phyloP scores from a whole-genome alignment of 2,888 invertebrate species.

The Danaus chrysippus region DNA sequence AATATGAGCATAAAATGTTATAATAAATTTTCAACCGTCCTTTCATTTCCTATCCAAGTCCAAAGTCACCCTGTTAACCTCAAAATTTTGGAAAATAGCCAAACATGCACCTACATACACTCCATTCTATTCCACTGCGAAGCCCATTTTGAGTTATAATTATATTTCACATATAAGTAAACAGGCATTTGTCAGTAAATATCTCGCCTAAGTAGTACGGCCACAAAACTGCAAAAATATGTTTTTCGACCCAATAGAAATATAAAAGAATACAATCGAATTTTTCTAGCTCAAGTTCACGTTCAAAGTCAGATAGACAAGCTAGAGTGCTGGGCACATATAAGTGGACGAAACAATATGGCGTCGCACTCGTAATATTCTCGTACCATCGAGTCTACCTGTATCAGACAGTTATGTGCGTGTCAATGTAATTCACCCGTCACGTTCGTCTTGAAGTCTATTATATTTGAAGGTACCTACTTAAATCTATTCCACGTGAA shows the following conservation, averaged over 20 bases:
- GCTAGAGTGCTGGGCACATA: conserved; percentile 28
- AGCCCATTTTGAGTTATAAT: too few relatives aligned
- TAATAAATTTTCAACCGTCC: not conserved
- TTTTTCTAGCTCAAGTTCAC: conserved; percentile 18
- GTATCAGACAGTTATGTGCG: conserved; percentile 2
- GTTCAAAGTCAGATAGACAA: conserved; percentile 31
- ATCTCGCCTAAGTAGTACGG: not conserved
- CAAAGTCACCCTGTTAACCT: not conserved
- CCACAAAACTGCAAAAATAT: not conserved
- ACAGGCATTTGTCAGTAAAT: not conserved
- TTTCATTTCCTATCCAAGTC: not conserved
- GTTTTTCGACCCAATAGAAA: not conserved
- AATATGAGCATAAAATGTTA: too few relatives aligned
- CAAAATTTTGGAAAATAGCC: not conserved
- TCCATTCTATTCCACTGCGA: too few relatives aligned
- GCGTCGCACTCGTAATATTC: conserved; percentile 20
- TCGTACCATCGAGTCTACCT: not conserved
- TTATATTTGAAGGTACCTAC: not conserved
- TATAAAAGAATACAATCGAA: conserved; percentile 9
- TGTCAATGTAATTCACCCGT: conserved; percentile 4
- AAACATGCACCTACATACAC: not conserved
- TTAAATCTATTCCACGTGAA: not conserved
- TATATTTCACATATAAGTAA: not conserved
- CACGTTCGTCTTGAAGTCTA: not conserved
- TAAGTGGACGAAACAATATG: conserved; percentile 29